Evolutionary conservation across 2,113 vertebrate genomes (phyloP).

Genomic region (Sapayoa aenigma): DNA sequence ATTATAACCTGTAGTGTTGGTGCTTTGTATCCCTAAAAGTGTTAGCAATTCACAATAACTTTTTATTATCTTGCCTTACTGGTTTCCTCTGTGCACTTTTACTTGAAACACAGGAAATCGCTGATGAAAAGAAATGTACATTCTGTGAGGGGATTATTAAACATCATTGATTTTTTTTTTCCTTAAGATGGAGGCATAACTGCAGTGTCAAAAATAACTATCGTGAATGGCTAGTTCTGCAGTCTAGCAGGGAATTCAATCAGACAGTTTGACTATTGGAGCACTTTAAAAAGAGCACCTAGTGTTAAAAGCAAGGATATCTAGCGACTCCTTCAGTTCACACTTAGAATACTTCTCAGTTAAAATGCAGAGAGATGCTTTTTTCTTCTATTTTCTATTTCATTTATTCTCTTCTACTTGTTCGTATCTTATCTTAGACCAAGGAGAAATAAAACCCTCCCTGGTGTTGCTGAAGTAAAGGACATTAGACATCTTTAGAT

Average conservation of each 20-base stretch:
- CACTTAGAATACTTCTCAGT: conserved; percentile 61
- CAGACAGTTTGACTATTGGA: conserved; percentile 71
- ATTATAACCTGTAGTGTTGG: background rate
- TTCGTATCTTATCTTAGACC: conserved; percentile 8
- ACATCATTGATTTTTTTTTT: conserved; percentile 52
- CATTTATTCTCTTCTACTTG: conserved; percentile 26
- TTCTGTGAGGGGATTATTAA: conserved; percentile 61
- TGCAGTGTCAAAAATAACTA: conserved; percentile 79
- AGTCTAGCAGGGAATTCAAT: conserved; percentile 74
- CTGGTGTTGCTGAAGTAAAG: background rate
- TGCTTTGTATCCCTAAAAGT: background rate
- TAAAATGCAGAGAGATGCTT: conserved; percentile 20
- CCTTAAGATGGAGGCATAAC: conserved; percentile 73
- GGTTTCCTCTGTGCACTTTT: conserved; percentile 39
- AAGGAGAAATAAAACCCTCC: conserved; percentile 22
- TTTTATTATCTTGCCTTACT: conserved; percentile 21
- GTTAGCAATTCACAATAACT: conserved; percentile 36
- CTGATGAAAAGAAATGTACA: conserved; percentile 50
- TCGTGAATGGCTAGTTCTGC: conserved; percentile 78
- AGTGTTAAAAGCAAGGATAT: conserved; percentile 75
- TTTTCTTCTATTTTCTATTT: conserved; percentile 46
- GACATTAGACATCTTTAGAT: background rate
- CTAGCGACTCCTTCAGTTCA: conserved; percentile 83
- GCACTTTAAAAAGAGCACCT: conserved; percentile 67
- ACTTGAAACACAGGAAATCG: conserved; percentile 51